phyloP scores from a whole-genome alignment of 2,113 vertebrate genomes.

The Stegastes partitus region DNA sequence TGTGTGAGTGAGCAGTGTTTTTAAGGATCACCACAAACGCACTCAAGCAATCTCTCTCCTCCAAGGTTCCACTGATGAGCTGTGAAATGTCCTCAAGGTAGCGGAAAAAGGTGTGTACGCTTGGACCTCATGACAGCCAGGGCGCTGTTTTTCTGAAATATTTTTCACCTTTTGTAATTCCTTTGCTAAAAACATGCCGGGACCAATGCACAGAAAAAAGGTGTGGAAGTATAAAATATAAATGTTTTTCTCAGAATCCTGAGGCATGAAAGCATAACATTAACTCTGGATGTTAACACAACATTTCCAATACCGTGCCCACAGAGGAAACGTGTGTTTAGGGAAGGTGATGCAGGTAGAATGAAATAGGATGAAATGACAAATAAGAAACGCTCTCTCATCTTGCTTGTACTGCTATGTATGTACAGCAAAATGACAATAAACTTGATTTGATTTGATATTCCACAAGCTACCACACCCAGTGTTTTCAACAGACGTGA shows the following conservation, averaged over 20 bases:
- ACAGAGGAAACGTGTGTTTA: background rate
- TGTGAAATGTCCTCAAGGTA: constrained; percentile 35
- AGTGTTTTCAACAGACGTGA: constrained; percentile 22
- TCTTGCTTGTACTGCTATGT: no score
- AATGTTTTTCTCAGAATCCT: background rate
- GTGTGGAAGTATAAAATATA: constrained; percentile 16
- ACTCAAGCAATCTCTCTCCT: constrained; percentile 17
- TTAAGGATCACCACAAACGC: constrained; percentile 43
- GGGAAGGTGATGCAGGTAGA: background rate
- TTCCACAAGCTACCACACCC: constrained; percentile 4
- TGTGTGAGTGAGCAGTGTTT: constrained; percentile 29
- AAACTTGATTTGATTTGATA: no score
- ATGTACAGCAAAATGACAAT: no score
- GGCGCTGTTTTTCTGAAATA: background rate
- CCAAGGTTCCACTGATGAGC: constrained; percentile 46
- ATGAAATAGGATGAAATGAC: constrained; percentile 10
- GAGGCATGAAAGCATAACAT: constrained; percentile 13
- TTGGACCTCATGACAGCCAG: background rate
- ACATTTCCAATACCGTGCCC: constrained; percentile 1
- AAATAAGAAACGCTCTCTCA: no score
- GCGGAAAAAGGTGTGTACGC: background rate
- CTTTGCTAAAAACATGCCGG: constrained; percentile 17
- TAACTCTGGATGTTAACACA: background rate
- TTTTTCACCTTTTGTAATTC: background rate
- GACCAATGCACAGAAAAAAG: background rate